Evolutionary conservation across 1,140 invertebrate species (phyloP).

Genomic region (Stratiolaelaps scimitus): DNA sequence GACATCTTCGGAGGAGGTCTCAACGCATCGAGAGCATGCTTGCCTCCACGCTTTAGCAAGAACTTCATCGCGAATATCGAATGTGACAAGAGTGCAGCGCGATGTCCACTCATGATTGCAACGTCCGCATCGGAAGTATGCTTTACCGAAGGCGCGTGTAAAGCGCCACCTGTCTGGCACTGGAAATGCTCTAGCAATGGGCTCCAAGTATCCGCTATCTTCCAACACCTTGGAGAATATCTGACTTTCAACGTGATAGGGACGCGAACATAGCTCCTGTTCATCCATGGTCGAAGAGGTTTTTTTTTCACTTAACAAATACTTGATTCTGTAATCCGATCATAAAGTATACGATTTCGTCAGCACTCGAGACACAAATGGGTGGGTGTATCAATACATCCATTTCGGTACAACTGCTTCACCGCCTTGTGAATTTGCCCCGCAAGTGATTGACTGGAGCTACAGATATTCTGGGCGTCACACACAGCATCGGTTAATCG

Average conservation of each 20-base stretch:
- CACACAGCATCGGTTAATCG: too few species aligned
- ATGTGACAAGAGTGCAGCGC: neutral
- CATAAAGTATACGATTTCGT: too few species aligned
- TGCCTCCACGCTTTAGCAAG: slow-evolving; percentile 16
- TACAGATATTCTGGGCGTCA: too few species aligned
- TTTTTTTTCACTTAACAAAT: too few species aligned
- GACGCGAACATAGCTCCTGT: neutral
- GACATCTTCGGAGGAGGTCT: neutral
- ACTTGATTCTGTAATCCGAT: too few species aligned
- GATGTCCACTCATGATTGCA: neutral
- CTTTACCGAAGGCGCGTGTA: slow-evolving; percentile 3
- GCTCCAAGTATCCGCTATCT: slow-evolving; percentile 2
- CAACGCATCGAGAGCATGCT: slow-evolving; percentile 1
- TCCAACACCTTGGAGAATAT: slow-evolving; percentile 16
- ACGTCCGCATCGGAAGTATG: neutral
- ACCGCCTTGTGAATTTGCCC: too few species aligned
- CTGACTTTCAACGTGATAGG: neutral
- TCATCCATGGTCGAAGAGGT: too few species aligned
- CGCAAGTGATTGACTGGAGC: too few species aligned
- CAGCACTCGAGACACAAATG: too few species aligned
- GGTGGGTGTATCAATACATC: too few species aligned
- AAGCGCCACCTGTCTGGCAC: neutral
- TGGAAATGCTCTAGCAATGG: neutral
- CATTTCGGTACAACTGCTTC: too few species aligned
- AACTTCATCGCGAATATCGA: slow-evolving; percentile 2